Percentiles rank a stretch among this genome's conserved stretches.
These are phyloP conservation scores for Brachypalpus laphriformis DNA, from an alignment of 2,888 invertebrate genomes.

Conservation along the genomic window DNA sequence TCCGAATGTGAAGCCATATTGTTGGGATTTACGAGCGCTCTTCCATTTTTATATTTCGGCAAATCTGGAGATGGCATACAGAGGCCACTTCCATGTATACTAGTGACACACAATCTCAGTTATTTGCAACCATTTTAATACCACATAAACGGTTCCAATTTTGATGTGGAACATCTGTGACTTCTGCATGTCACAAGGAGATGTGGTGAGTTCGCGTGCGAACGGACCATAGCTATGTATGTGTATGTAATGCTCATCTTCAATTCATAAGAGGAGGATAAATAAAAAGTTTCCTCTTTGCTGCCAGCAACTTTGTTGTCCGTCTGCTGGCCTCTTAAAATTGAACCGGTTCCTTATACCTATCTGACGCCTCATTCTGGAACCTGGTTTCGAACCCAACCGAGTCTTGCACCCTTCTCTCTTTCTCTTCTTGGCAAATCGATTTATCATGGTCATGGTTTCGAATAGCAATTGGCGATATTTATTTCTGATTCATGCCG, in stretches of 20 bases:
- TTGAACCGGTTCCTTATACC: conserved; percentile 55
- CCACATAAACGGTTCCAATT: conserved; percentile 23
- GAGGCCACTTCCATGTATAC: background rate
- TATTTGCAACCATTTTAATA: conserved; percentile 31
- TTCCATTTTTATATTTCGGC: background rate
- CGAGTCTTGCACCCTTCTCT: background rate
- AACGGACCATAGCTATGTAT: conserved; percentile 15
- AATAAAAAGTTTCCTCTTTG: conserved; percentile 4
- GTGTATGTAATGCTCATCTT: background rate
- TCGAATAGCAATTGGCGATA: conserved; percentile 67
- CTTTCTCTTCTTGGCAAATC: conserved; percentile 48
- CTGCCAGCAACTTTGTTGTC: conserved; percentile 28
- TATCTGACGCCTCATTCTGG: conserved; percentile 23
- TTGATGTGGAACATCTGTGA: conserved; percentile 32
- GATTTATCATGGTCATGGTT: conserved; percentile 63
- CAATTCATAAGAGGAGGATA: conserved; percentile 21
- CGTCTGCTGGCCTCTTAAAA: conserved; percentile 56
- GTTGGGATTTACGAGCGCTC: conserved; percentile 28
- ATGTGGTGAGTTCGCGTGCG: conserved; percentile 27
- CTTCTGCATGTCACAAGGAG: background rate
- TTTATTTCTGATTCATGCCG: conserved; percentile 72
- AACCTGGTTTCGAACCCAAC: conserved; percentile 18
- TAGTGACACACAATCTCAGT: conserved; percentile 7
- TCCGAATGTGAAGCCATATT: conserved; percentile 19
- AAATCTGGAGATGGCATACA: background rate